These are phyloP conservation scores for Spinus pinus DNA, from an alignment of 2,797 vertebrate species.

Conservation along the genomic window DNA sequence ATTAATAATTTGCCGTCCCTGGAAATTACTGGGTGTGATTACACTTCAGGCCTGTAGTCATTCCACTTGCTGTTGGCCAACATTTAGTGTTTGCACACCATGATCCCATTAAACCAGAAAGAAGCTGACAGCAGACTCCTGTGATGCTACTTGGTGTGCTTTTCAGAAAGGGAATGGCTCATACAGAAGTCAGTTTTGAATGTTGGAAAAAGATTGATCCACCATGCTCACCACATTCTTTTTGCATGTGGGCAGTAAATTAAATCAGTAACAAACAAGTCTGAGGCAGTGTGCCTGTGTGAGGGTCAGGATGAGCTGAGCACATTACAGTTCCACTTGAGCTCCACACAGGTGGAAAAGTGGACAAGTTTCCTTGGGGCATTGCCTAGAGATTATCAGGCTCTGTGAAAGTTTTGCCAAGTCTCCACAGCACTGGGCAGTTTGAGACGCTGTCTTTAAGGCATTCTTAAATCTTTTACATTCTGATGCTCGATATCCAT, in stretches of 20 bases:
- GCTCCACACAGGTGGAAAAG: background rate
- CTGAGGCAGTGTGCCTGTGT: background rate
- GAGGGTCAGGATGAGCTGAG: background rate
- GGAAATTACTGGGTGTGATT: background rate
- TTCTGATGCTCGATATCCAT: background rate
- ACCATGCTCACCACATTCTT: background rate
- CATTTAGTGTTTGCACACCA: background rate
- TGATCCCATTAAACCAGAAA: background rate
- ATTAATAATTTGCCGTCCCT: background rate
- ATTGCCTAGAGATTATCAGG: background rate
- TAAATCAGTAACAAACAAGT: background rate
- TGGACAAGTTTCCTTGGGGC: background rate
- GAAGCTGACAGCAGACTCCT: background rate
- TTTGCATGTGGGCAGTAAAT: background rate
- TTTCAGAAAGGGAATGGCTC: background rate
- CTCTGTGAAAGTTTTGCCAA: background rate
- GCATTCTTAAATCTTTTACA: background rate
- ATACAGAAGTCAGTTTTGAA: background rate
- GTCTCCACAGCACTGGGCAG: background rate
- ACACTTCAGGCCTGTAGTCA: background rate
- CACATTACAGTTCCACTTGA: background rate
- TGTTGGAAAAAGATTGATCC: fast-evolving
- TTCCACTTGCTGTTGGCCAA: background rate
- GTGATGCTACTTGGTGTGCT: background rate
- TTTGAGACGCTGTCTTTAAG: background rate